These are phyloP conservation scores for Drosophila triauraria DNA, from an alignment of 1,140 invertebrate species.

Conservation along the genomic window DNA sequence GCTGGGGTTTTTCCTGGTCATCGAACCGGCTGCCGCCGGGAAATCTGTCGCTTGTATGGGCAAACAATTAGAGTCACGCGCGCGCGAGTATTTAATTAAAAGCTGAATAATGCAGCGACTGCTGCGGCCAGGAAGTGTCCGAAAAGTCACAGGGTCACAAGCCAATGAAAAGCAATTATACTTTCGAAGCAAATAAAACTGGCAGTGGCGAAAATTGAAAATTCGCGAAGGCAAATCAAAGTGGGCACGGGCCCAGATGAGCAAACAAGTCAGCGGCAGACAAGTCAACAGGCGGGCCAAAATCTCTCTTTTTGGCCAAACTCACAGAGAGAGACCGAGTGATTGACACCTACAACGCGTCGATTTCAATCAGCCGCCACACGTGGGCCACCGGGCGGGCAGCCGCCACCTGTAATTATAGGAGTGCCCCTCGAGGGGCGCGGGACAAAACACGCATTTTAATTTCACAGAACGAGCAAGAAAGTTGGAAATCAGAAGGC, in stretches of 20 bases:
- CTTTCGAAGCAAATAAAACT: slow-evolving; percentile 52
- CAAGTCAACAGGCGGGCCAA: slow-evolving; percentile 55
- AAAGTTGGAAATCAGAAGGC: slow-evolving; percentile 65
- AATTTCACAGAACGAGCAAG: slow-evolving; percentile 55
- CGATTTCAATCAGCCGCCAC: slow-evolving; percentile 53
- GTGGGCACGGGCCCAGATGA: slow-evolving; percentile 54
- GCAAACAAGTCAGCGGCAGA: slow-evolving; percentile 55
- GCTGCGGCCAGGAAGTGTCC: slow-evolving; percentile 62
- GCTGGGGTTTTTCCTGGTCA: slow-evolving; percentile 50
- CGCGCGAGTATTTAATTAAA: slow-evolving; percentile 71
- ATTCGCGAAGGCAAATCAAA: slow-evolving; percentile 59
- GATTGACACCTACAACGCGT: slow-evolving; percentile 59
- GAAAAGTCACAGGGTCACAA: slow-evolving; percentile 9
- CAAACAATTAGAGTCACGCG: slow-evolving; percentile 62
- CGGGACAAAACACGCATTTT: slow-evolving; percentile 52
- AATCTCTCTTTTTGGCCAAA: slow-evolving; percentile 5
- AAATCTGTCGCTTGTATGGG: slow-evolving; percentile 45
- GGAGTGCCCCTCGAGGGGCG: slow-evolving; percentile 30
- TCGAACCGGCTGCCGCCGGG: slow-evolving; percentile 52
- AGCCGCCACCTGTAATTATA: slow-evolving; percentile 59
- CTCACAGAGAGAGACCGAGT: not conserved
- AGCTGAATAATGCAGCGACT: slow-evolving; percentile 61
- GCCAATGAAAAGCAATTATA: slow-evolving; percentile 63
- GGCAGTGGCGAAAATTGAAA: slow-evolving; percentile 56
- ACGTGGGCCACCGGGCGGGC: slow-evolving; percentile 31